A percentile compares a stretch with the other conserved stretches of the same genome.
Evolutionary conservation across 1,140 invertebrate species (phyloP).

Genomic region (Kradibia gibbosae): DNA sequence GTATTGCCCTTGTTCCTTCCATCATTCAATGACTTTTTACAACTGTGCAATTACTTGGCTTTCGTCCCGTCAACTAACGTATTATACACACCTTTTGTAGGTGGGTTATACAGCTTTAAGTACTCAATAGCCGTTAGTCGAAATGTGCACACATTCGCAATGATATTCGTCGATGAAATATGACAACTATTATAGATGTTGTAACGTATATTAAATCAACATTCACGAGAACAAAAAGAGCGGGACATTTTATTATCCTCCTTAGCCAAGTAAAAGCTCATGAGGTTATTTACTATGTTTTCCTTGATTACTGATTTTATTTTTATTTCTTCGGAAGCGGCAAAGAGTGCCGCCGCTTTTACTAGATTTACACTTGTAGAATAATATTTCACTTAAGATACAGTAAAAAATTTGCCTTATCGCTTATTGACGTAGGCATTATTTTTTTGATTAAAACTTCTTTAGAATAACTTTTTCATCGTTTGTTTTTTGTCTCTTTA

Average conservation of each 20-base stretch:
- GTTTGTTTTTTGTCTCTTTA: neutral
- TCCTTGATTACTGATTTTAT: conserved; percentile 33
- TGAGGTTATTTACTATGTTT: conserved; percentile 32
- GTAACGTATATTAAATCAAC: conserved; percentile 5
- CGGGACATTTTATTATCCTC: conserved; percentile 38
- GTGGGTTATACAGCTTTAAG: no score
- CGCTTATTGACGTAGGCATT: neutral
- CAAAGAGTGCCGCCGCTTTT: neutral
- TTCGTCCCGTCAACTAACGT: neutral
- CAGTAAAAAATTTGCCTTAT: neutral
- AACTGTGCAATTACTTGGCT: neutral
- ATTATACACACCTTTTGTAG: neutral
- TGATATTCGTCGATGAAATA: conserved; percentile 21
- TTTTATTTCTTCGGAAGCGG: neutral
- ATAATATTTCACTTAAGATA: neutral
- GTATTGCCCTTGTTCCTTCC: neutral
- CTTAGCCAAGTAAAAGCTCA: conserved; percentile 43
- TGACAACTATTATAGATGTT: neutral
- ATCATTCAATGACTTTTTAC: neutral
- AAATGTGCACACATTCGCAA: conserved; percentile 34
- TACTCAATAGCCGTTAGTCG: no score
- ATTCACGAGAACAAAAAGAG: conserved; percentile 11
- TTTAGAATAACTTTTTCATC: neutral
- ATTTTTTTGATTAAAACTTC: conserved; percentile 24
- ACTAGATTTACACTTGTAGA: neutral